These are phyloP conservation scores for Trypoxylus dichotomus DNA, from an alignment of 1,140 invertebrate species.

Conservation along the genomic window DNA sequence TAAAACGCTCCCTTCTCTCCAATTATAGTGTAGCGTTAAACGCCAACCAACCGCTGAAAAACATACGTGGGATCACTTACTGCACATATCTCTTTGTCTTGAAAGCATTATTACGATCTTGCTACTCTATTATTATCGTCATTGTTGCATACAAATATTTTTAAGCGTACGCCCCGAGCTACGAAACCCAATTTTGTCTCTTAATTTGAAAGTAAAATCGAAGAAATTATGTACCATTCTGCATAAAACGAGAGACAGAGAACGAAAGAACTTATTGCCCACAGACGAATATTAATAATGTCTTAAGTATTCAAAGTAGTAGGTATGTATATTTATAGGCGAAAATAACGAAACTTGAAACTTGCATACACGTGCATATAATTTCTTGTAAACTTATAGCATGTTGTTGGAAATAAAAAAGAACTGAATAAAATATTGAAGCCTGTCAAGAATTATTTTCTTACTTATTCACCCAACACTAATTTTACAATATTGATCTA, in stretches of 20 bases:
- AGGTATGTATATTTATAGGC: too few species aligned
- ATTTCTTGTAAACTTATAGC: too few species aligned
- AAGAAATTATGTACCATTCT: not conserved
- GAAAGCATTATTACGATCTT: not conserved
- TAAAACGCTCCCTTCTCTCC: too few species aligned
- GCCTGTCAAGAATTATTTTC: too few species aligned
- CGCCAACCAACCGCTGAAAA: not conserved
- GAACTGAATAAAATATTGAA: too few species aligned
- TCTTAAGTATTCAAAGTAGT: too few species aligned
- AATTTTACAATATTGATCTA: too few species aligned
- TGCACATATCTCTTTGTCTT: not conserved
- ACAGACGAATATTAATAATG: not conserved
- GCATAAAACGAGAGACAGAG: not conserved
- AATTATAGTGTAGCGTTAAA: not conserved
- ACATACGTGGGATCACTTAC: not conserved
- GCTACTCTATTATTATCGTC: conserved; percentile 6
- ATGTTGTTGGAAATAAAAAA: too few species aligned
- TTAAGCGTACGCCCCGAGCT: not conserved
- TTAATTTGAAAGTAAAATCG: conserved; percentile 23
- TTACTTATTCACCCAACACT: too few species aligned
- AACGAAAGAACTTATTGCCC: not conserved
- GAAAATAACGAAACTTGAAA: too few species aligned
- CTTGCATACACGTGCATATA: too few species aligned
- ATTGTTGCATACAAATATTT: conserved; percentile 9
- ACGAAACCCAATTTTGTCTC: conserved; percentile 23